phyloP scores from a whole-genome alignment of 2,797 vertebrate species.

The Champsocephalus esox region DNA sequence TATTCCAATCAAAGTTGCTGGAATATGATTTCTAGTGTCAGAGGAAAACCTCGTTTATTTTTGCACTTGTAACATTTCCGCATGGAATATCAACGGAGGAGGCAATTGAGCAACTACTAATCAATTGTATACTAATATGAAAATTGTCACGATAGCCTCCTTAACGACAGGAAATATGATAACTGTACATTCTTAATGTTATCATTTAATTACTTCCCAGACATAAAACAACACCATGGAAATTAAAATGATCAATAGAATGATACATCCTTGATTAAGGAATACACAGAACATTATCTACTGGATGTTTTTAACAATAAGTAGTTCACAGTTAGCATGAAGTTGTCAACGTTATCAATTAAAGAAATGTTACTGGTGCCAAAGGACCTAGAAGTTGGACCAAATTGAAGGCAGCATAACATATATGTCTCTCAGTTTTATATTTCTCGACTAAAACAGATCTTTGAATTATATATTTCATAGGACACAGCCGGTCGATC shows the following conservation, averaged over 20 bases:
- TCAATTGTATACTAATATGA: slow-evolving; percentile 62
- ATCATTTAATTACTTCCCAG: slow-evolving; percentile 40
- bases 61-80: slow-evolving; percentile 58
- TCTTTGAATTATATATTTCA: slow-evolving; percentile 46
- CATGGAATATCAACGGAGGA: slow-evolving; percentile 67
- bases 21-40: slow-evolving; percentile 67
- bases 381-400: background rate
- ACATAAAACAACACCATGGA: slow-evolving; percentile 10
- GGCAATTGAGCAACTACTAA: slow-evolving; percentile 55
- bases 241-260: slow-evolving; percentile 17
- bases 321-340: background rate
- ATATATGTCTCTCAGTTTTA: slow-evolving; percentile 29
- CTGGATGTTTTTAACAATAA: background rate
- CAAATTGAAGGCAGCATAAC: slow-evolving; percentile 17
- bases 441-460: slow-evolving; percentile 34
- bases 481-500: slow-evolving; percentile 27
- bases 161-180: slow-evolving; percentile 47
- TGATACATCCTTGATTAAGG: slow-evolving; percentile 5
- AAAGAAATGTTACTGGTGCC: background rate
- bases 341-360: background rate
- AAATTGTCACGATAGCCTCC: slow-evolving; percentile 43
- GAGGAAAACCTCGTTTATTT: slow-evolving; percentile 67
- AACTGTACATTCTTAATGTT: slow-evolving; percentile 19
- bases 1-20: slow-evolving; percentile 75
- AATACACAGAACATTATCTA: background rate